Percentiles rank a stretch among this genome's conserved stretches.
phyloP scores from a whole-genome alignment of 2,113 vertebrate species.

The Petromus typicus region DNA sequence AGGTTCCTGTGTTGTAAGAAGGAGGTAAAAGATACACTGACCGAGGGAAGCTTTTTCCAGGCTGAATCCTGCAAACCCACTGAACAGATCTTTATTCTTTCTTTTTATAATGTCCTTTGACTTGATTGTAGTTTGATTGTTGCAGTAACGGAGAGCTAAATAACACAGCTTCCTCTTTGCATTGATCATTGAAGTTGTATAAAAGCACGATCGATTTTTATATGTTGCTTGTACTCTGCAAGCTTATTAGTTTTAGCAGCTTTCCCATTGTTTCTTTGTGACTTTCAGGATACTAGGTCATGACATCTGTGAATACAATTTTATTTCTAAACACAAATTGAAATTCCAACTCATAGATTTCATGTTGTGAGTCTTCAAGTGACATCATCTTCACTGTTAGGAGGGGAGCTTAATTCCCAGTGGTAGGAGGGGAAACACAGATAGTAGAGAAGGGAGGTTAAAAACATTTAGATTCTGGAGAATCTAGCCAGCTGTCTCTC shows the following conservation, averaged over 20 bases:
- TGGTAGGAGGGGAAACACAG: background rate
- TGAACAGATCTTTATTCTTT: background rate
- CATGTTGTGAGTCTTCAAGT: background rate
- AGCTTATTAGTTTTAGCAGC: background rate
- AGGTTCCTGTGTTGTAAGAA: background rate
- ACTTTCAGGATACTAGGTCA: background rate
- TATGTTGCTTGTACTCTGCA: background rate
- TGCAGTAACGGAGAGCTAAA: background rate
- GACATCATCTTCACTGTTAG: background rate
- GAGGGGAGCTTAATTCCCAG: no score
- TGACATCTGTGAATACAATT: background rate
- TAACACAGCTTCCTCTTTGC: background rate
- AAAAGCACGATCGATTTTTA: background rate
- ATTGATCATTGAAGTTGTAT: background rate
- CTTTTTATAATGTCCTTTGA: background rate
- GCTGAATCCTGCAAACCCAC: accelerated
- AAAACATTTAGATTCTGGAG: background rate
- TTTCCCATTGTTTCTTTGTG: background rate
- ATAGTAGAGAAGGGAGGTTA: background rate
- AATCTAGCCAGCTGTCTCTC: background rate
- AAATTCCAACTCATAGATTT: background rate
- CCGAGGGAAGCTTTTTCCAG: background rate
- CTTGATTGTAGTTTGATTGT: background rate
- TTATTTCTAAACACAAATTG: background rate
- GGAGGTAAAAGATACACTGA: background rate